Conservation (phyloP, 1,140 invertebrate species). For the Drosophila triauraria region DNA sequence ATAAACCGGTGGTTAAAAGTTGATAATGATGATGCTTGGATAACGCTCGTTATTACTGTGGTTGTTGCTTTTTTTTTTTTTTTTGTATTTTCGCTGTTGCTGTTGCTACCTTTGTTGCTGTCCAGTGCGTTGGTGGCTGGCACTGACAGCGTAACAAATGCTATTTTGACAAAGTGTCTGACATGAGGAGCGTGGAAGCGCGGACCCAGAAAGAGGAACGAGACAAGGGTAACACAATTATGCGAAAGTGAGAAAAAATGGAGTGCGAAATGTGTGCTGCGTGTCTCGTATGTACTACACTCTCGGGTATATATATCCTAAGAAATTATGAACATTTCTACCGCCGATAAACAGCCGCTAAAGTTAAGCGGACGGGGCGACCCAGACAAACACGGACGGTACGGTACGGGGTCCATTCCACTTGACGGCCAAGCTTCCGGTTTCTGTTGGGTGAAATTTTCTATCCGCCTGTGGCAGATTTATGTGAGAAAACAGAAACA, state of each 20-base stretch:
- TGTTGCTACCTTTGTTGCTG: constrained; percentile 56
- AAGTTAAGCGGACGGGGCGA: constrained; percentile 33
- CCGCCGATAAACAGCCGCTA: constrained; percentile 62
- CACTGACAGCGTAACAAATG: constrained; percentile 82
- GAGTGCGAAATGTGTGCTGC: constrained; percentile 68
- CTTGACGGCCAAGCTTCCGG: constrained; percentile 71
- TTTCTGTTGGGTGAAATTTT: constrained; percentile 82
- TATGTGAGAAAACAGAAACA: constrained; percentile 77
- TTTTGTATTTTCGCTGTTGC: constrained; percentile 20
- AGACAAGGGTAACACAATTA: constrained; percentile 51
- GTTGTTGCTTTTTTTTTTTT: constrained; percentile 42
- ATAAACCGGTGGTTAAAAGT: constrained; percentile 83
- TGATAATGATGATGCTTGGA: constrained; percentile 83
- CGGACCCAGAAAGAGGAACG: constrained; percentile 38
- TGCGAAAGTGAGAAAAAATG: constrained; percentile 76
- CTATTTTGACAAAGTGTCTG: constrained; percentile 83
- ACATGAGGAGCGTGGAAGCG: constrained; percentile 82
- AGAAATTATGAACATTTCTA: constrained; percentile 64
- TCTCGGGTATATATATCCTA: constrained; percentile 1
- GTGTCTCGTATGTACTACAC: constrained; percentile 47
- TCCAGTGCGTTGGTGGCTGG: constrained; percentile 80
- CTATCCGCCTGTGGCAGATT: constrained; percentile 72
- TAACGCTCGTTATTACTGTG: constrained; percentile 81
- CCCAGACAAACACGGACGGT: constrained; percentile 34
- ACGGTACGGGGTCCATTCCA: constrained; percentile 56